Percentiles rank a stretch among this genome's conserved stretches.
These are phyloP conservation scores for Paedocypris micromegethes DNA, from an alignment of 2,797 vertebrate species.

Conservation along the genomic window DNA sequence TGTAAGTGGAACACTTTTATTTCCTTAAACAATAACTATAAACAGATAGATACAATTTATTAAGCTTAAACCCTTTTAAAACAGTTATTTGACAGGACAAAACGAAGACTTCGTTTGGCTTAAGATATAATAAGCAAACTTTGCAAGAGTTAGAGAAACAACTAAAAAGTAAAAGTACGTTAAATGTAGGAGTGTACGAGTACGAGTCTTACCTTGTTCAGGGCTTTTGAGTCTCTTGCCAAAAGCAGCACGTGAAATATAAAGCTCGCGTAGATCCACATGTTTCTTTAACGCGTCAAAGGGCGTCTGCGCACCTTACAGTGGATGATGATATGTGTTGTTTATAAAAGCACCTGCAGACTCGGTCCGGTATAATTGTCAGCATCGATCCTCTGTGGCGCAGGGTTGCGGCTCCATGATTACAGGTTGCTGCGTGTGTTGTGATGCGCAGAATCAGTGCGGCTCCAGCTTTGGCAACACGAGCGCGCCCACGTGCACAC, in stretches of 20 bases:
- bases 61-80: no score
- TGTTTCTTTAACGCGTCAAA: conserved; percentile 1
- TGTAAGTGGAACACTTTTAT: no score
- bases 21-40: no score
- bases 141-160: no score
- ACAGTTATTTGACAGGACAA: no score
- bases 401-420: conserved; percentile 12
- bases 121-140: no score
- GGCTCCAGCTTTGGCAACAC: neutral
- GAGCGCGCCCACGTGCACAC: neutral
- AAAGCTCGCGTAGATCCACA: conserved; percentile 42
- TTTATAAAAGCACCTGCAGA: conserved; percentile 18
- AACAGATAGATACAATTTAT: no score
- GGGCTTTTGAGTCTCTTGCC: conserved; percentile 21
- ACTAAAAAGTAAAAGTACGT: neutral
- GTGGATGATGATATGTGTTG: conserved; percentile 1
- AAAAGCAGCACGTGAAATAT: conserved; percentile 32
- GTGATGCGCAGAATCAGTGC: conserved; percentile 3
- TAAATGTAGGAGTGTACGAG: neutral
- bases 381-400: neutral
- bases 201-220: conserved; percentile 37
- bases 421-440: conserved; percentile 10
- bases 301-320: neutral
- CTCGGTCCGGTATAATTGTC: conserved; percentile 7
- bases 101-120: no score